Evolutionary conservation across 2,888 invertebrate species (phyloP).

Genomic region (Priocnemis perturbator): DNA sequence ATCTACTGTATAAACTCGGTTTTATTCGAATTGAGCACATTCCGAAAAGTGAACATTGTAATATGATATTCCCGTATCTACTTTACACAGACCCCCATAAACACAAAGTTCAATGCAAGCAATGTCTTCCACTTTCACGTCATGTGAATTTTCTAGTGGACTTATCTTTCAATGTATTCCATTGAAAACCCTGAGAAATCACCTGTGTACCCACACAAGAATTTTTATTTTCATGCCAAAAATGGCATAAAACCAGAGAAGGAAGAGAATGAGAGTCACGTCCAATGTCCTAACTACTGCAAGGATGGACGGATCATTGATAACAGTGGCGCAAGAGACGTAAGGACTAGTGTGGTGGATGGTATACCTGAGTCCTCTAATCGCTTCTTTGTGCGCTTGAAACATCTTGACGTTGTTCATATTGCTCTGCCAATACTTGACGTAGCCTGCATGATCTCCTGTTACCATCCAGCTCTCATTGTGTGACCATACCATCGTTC

Average conservation of each 20-base stretch:
- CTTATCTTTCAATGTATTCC: background rate
- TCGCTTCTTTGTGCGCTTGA: slow-evolving; percentile 99
- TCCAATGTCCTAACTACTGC: slow-evolving; percentile 55
- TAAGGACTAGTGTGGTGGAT: slow-evolving; percentile 73
- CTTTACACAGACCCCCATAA: too few species aligned
- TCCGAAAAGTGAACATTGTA: too few species aligned
- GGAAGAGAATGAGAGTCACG: slow-evolving; percentile 58
- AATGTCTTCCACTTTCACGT: too few species aligned
- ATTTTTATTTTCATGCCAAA: slow-evolving; percentile 43
- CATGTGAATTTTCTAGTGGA: too few species aligned
- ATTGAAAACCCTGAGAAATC: slow-evolving; percentile 43
- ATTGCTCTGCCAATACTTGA: slow-evolving; percentile 99
- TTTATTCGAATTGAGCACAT: too few species aligned
- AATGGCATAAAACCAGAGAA: slow-evolving; percentile 53
- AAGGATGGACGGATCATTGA: slow-evolving; percentile 57
- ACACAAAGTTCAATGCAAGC: too few species aligned
- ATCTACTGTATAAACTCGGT: too few species aligned
- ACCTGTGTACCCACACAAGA: slow-evolving; percentile 68
- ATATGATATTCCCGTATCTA: too few species aligned
- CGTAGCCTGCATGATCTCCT: slow-evolving; percentile 98
- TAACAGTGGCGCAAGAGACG: slow-evolving; percentile 70
- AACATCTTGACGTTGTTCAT: slow-evolving; percentile 99
- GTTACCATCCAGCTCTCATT: slow-evolving; percentile 99
- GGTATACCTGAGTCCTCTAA: slow-evolving; percentile 96
- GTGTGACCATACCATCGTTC: slow-evolving; percentile 99